Evolutionary conservation across 2,888 invertebrate genomes (phyloP).

Genomic region (Caenorhabditis auriculariae): DNA sequence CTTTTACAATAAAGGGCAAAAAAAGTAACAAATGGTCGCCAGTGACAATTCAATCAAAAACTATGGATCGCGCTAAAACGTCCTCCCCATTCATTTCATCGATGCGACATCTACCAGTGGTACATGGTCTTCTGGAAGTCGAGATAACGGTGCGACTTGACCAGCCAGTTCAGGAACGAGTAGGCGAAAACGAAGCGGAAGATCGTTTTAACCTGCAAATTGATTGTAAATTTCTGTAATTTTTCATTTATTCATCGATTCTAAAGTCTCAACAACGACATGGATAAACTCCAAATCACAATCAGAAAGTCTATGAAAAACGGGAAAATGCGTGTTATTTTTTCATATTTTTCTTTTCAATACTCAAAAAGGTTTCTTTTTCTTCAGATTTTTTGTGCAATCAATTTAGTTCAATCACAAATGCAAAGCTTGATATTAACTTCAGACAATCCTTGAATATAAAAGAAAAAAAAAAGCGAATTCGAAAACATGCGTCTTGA

Average conservation of each 20-base stretch:
- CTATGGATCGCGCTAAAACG: not conserved
- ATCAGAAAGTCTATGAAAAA: not conserved
- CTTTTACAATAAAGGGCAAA: slow-evolving; percentile 8
- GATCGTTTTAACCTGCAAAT: slow-evolving; percentile 51
- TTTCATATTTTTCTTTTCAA: no score
- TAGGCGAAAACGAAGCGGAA: slow-evolving; percentile 60
- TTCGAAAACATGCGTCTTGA: no score
- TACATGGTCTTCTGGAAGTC: slow-evolving; percentile 61
- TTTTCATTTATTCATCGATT: not conserved
- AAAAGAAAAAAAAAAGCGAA: no score
- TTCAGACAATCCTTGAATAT: no score
- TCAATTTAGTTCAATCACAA: no score
- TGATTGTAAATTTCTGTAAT: not conserved
- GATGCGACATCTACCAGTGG: slow-evolving; percentile 53
- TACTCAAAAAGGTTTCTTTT: no score
- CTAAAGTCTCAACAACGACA: not conserved
- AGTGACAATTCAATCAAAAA: slow-evolving; percentile 1
- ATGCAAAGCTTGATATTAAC: no score
- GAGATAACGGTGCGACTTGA: slow-evolving; percentile 57
- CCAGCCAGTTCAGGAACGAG: slow-evolving; percentile 57
- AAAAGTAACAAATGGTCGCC: slow-evolving; percentile 2
- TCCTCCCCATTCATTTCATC: slow-evolving; percentile 14
- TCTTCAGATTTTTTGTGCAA: no score
- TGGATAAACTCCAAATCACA: not conserved
- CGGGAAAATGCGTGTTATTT: no score